Conservation (phyloP, 2,888 invertebrate genomes). For the Vannuccia rotundouncinata region DNA sequence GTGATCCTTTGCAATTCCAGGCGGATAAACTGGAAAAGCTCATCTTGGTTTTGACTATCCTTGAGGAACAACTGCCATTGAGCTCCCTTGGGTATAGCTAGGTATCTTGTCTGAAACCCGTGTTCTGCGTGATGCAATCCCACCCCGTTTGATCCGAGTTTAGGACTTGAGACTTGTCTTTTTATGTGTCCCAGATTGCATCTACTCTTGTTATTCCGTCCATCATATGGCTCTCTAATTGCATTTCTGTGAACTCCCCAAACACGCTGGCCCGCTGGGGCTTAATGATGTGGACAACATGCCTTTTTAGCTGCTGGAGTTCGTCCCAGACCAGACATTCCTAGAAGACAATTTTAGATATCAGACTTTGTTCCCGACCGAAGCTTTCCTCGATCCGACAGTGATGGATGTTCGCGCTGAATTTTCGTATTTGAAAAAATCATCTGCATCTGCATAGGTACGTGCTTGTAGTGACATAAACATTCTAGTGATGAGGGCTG, state of each 20-base stretch:
- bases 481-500: constrained; percentile 31
- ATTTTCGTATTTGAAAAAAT: constrained; percentile 23
- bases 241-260: constrained; percentile 32
- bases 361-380: constrained; percentile 26
- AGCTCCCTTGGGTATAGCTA: constrained; percentile 17
- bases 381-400: constrained; percentile 21
- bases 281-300: constrained; percentile 32
- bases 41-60: constrained; percentile 25
- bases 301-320: constrained; percentile 32
- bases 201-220: constrained; percentile 15
- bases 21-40: constrained; percentile 4
- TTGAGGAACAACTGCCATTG: constrained; percentile 28
- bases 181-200: constrained; percentile 28
- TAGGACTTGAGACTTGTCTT: constrained; percentile 13
- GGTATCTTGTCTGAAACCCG: constrained; percentile 11
- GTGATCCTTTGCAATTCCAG: constrained; percentile 26
- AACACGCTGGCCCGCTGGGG: constrained; percentile 32
- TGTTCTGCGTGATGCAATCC: constrained; percentile 25
- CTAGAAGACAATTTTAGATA: constrained; percentile 13
- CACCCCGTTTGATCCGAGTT: constrained; percentile 20
- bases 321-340: constrained; percentile 33
- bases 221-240: constrained; percentile 25
- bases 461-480: constrained; percentile 34
- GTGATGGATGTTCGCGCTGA: constrained; percentile 11
- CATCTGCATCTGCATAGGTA: constrained; percentile 18